A percentile compares a stretch with the other conserved stretches of the same genome.
phyloP scores from a whole-genome alignment of 2,888 invertebrate genomes.

The Apotomis turbidana region DNA sequence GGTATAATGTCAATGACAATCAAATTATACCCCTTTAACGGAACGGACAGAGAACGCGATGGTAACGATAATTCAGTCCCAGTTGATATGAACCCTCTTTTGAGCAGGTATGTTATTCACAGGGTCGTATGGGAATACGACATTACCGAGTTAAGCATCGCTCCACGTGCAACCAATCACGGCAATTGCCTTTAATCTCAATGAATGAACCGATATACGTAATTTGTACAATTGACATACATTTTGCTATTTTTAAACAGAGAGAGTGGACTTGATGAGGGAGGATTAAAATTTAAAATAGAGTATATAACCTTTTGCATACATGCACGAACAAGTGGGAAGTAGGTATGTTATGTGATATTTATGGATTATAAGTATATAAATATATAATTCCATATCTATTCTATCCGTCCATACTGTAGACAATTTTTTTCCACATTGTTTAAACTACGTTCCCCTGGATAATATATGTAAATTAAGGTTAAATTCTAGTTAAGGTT shows the following conservation, averaged over 20 bases:
- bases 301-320: conserved; percentile 6
- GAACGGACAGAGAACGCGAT: neutral
- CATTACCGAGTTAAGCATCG: conserved; percentile 32
- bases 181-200: conserved; percentile 51
- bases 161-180: conserved; percentile 68
- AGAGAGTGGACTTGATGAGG: conserved; percentile 14
- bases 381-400: no score
- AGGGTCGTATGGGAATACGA: neutral
- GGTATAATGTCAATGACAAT: no score
- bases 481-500: no score
- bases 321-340: neutral
- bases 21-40: no score
- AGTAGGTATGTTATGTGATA: neutral
- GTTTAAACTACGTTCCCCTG: no score
- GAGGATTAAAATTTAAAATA: conserved; percentile 28
- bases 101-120: no score
- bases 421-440: no score
- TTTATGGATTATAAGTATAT: no score
- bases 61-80: neutral
- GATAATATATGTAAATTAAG: no score
- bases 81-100: neutral
- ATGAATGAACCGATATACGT: conserved; percentile 34
- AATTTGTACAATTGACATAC: conserved; percentile 36
- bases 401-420: no score
- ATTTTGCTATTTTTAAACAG: conserved; percentile 39